Evolutionary conservation across 1,140 invertebrate genomes (phyloP).

Genomic region (Pseudomyrmex dendroicus): DNA sequence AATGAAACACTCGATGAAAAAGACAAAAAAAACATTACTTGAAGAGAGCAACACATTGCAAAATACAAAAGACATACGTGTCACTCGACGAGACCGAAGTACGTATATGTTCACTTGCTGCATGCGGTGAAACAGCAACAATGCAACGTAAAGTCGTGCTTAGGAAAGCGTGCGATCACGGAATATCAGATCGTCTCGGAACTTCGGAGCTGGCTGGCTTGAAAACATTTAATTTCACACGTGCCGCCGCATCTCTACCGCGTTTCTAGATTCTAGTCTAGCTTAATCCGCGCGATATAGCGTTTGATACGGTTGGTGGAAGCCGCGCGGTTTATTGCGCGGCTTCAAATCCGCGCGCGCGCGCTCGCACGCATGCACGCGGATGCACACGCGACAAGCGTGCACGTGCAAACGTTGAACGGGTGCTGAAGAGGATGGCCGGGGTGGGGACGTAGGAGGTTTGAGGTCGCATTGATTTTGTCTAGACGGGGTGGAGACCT

Average conservation of each 20-base stretch:
- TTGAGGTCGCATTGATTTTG: conserved; percentile 83
- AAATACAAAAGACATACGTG: neutral
- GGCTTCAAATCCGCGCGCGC: no score
- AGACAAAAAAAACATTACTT: neutral
- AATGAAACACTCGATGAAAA: conserved; percentile 61
- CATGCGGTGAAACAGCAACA: neutral
- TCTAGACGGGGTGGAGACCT: conserved; percentile 83
- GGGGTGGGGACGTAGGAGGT: conserved; percentile 67
- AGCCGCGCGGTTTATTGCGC: no score
- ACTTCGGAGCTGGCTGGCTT: neutral
- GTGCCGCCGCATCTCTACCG: neutral
- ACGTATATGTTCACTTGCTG: neutral
- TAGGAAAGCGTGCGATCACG: neutral
- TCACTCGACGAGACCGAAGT: neutral
- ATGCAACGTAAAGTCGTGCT: neutral
- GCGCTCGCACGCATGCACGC: neutral
- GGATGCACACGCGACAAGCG: conserved; percentile 46
- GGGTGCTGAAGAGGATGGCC: conserved; percentile 51
- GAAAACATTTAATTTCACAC: neutral
- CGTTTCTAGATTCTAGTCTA: neutral
- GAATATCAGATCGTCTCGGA: neutral
- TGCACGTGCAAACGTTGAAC: conserved; percentile 65
- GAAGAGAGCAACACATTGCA: conserved; percentile 2
- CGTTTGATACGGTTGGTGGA: no score
- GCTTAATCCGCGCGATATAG: no score